Base-by-base conservation (phyloP, 2,113 vertebrate species). In the Oncorhynchus nerka region DNA sequence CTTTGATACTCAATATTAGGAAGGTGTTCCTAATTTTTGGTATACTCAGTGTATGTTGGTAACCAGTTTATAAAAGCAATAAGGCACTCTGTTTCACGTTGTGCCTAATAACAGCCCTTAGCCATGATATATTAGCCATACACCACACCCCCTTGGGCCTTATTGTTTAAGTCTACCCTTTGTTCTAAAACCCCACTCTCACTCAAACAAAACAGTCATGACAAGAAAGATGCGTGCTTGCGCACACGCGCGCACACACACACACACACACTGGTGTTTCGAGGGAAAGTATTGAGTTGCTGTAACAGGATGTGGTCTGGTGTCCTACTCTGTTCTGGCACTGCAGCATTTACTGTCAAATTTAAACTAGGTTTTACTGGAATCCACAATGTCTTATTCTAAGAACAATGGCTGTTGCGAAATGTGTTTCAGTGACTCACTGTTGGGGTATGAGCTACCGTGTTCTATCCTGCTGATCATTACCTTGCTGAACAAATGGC, bases 241-340 rank as follows among this genome's bases (percentile, higher is more conserved):
- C 16, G 71, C 34, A 57, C 73, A 45, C 22, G 65, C 55, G 73
- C 2, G 1, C 34, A 1, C 34, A 1, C 6, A 39, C 7, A 2
- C 34, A 39, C 39, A 11, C 39, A 11, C 39, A 45, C 8, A 34
- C 34, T 34, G 34, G 39, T 45, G 79, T 79, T 81, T 81, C 76
- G 77, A 79, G 57, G 71, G 77, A 74, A 84, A 82, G 64, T 64
- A 48, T 9, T 55, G 51, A 55, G 16, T 16, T 16, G 4, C 51
- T 19, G 51, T 55, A 62, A 70, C n/a, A 78, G 66, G 61, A 83
- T 74, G 71, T 48, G 70, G 51, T 24, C 34, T 70, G 16, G 51
- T 19, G 4, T 55, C 51, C 51, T 16, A 55, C 30, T 48, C 49
- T n/a, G 61, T 59, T 71, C 45, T 76, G 32, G 32, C 65, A 16